Percentiles rank a stretch among this genome's conserved stretches.
Conservation (phyloP, 1,140 invertebrate species). For the Luehdorfia chinensis region DNA sequence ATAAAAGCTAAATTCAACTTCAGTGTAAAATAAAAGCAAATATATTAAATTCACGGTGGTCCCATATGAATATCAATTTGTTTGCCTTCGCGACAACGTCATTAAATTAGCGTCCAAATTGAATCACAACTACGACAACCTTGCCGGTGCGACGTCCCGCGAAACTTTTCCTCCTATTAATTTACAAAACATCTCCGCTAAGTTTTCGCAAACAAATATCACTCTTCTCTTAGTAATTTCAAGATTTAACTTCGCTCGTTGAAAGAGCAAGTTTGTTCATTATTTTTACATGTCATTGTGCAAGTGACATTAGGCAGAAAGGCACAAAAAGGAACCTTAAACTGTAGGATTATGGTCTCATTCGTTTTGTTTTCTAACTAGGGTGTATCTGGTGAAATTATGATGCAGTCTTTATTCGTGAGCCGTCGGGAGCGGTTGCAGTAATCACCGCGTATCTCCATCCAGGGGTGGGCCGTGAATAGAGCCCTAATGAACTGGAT, state of each 20-base stretch:
- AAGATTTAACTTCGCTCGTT: conserved; percentile 52
- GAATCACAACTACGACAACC: conserved; percentile 75
- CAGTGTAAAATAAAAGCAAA: conserved; percentile 55
- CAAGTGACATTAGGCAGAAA: conserved; percentile 54
- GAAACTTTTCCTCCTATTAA: conserved; percentile 76
- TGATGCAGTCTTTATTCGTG: conserved; percentile 77
- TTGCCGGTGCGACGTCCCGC: conserved; percentile 67
- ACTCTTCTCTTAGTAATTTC: conserved; percentile 32
- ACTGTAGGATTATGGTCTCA: conserved; percentile 41
- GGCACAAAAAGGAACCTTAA: conserved; percentile 48
- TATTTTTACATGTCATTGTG: conserved; percentile 77
- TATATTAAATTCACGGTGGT: conserved; percentile 52
- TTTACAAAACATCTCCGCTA: conserved; percentile 70
- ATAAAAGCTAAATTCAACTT: conserved; percentile 14
- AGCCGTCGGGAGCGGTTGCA: conserved; percentile 76
- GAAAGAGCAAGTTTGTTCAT: conserved; percentile 69
- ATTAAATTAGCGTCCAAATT: conserved; percentile 76
- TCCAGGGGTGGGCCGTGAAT: conserved; percentile 73
- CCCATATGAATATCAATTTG: conserved; percentile 77
- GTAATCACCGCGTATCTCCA: conserved; percentile 77
- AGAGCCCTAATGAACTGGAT: conserved; percentile 76
- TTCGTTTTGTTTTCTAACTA: conserved; percentile 38
- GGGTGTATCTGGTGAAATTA: conserved; percentile 76
- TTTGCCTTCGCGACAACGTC: conserved; percentile 66
- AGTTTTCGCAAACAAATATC: conserved; percentile 36